Evolutionary conservation across 1,140 invertebrate genomes (phyloP).

Genomic region (Drosophila azteca): DNA sequence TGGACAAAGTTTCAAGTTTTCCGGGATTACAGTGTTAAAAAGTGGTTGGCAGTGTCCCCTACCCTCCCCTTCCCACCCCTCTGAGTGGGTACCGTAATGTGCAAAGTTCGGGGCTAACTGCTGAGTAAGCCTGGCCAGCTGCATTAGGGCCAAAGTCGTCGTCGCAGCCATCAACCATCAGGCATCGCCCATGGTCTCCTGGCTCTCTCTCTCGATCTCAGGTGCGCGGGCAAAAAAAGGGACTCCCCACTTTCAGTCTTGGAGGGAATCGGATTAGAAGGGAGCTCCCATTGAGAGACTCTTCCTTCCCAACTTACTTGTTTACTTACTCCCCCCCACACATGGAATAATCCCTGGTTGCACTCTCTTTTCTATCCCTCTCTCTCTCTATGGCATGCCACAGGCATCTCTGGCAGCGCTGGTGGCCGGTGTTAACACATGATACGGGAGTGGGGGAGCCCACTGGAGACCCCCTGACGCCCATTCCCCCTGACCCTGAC

Average conservation of each 20-base stretch:
- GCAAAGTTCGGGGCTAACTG: conserved; percentile 34
- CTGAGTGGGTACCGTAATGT: conserved; percentile 42
- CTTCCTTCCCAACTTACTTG: too few species aligned
- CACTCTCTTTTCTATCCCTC: not conserved
- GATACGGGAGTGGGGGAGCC: too few species aligned
- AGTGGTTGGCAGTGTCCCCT: conserved; percentile 8
- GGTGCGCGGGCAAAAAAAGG: not conserved
- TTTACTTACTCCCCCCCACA: too few species aligned
- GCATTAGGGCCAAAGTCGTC: conserved; percentile 25
- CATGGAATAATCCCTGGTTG: too few species aligned
- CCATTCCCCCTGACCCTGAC: not conserved
- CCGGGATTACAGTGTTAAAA: conserved; percentile 65
- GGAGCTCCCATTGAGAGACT: conserved; percentile 12
- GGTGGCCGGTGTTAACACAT: too few species aligned
- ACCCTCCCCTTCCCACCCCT: not conserved
- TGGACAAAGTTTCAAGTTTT: conserved; percentile 74
- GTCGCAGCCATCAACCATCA: conserved; percentile 3
- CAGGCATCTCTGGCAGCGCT: conserved; percentile 43
- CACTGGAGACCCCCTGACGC: not conserved
- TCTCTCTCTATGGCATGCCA: conserved; percentile 26
- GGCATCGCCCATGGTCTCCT: too few species aligned
- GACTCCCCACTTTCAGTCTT: conserved; percentile 44
- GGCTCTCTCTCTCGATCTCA: too few species aligned
- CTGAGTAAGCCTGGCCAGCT: conserved; percentile 21
- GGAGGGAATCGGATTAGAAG: conserved; percentile 41